phyloP scores from a whole-genome alignment of 2,797 vertebrate genomes.

The Pyrocephalus nanus region DNA sequence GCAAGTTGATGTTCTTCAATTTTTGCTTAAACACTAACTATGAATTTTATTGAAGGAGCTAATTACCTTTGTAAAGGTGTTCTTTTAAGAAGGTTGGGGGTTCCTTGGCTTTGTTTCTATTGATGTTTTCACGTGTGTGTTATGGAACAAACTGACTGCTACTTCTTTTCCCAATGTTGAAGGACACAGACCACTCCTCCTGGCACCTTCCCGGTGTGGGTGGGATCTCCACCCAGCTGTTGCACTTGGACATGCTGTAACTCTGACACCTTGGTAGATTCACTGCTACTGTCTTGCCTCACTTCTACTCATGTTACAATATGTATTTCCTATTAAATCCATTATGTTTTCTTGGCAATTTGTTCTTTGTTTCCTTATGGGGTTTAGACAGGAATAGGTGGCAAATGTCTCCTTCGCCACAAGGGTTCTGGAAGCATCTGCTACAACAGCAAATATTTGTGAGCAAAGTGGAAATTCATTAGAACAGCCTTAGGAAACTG shows the following conservation, averaged over 20 bases:
- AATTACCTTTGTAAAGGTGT: neutral
- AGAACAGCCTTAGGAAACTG: neutral
- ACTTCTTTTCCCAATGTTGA: neutral
- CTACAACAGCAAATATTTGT: neutral
- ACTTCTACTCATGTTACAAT: neutral
- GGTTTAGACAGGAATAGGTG: neutral
- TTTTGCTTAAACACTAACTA: constrained; percentile 28
- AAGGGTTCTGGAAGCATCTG: neutral
- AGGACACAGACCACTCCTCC: neutral
- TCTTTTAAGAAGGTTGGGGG: neutral
- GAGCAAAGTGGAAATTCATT: neutral
- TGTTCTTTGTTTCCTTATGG: neutral
- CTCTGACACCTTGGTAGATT: neutral
- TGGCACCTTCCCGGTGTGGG: neutral
- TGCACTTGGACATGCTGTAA: constrained; percentile 14
- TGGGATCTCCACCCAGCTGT: neutral
- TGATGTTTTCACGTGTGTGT: neutral
- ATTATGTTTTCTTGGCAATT: neutral
- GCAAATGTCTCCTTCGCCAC: neutral
- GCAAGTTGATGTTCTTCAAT: neutral
- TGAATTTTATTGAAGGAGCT: neutral
- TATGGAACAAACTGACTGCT: neutral
- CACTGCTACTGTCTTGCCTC: neutral
- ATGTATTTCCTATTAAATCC: constrained; percentile 8
- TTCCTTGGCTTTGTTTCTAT: neutral